Conservation (phyloP, 1,140 invertebrate genomes). For the Cheumatopsyche charites region DNA sequence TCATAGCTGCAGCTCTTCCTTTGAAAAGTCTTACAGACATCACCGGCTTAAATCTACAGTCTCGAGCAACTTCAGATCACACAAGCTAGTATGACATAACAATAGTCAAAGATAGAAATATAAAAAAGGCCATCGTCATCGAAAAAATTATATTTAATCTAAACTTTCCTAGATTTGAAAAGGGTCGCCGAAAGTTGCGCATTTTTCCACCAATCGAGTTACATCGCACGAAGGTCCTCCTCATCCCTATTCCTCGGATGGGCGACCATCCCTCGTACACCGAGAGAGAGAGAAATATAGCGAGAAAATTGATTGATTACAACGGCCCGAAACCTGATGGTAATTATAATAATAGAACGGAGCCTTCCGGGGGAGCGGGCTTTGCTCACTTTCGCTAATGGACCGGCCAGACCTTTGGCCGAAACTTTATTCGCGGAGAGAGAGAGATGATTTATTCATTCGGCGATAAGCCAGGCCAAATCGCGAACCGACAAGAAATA, state of each 20-base stretch:
- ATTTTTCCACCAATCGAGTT: conserved; percentile 14
- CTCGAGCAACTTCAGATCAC: too few relatives aligned
- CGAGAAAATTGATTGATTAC: conserved; percentile 24
- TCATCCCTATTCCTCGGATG: conserved; percentile 6
- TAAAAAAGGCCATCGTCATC: too few relatives aligned
- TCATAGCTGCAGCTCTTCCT: too few relatives aligned
- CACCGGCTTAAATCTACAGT: too few relatives aligned
- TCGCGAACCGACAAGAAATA: conserved; percentile 16
- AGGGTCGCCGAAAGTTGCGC: not conserved
- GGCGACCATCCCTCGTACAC: too few relatives aligned
- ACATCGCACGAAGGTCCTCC: not conserved
- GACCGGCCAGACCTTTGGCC: conserved; percentile 25
- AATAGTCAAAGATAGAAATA: too few relatives aligned
- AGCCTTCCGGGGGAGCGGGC: not conserved
- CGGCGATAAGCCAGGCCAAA: conserved; percentile 25
- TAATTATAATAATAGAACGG: conserved; percentile 29
- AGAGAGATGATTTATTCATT: conserved; percentile 38
- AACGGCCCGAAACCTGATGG: conserved; percentile 15
- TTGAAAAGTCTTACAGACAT: too few relatives aligned
- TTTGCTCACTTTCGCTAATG: conserved; percentile 26
- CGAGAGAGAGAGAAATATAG: not conserved
- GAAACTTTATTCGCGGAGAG: conserved; percentile 4
- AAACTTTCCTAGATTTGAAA: not conserved
- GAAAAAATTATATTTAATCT: too few relatives aligned
- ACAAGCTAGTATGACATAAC: too few relatives aligned